phyloP scores from a whole-genome alignment of 2,797 vertebrate species.

The Lacerta bilineata region DNA sequence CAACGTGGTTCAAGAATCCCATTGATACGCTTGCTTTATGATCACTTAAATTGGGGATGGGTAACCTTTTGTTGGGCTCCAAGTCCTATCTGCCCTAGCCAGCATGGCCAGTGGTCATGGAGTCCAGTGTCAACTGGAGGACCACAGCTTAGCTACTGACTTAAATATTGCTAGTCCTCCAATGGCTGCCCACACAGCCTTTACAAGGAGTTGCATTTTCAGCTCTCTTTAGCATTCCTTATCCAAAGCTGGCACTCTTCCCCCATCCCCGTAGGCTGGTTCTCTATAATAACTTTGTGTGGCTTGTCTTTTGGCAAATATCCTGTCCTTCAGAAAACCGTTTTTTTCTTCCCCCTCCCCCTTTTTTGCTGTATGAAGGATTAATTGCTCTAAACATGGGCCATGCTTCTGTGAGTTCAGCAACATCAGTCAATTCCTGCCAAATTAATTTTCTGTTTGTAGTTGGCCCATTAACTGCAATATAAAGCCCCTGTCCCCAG shows the following conservation, averaged over 20 bases:
- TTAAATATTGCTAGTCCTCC: not conserved
- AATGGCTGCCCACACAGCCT: not conserved
- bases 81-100: no score
- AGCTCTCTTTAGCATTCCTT: not conserved
- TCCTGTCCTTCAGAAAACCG: conserved; percentile 10
- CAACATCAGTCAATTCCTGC: conserved; percentile 56
- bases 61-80: no score
- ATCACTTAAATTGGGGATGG: not conserved
- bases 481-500: conserved; percentile 59
- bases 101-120: no score
- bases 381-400: conserved; percentile 67
- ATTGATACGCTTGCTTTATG: not conserved
- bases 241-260: not conserved
- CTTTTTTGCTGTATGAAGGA: conserved; percentile 47
- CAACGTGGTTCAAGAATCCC: not conserved
- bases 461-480: conserved; percentile 67
- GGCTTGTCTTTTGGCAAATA: not conserved
- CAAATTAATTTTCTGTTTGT: conserved; percentile 78
- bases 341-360: conserved; percentile 46
- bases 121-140: no score
- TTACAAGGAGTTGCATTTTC: not conserved
- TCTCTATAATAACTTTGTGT: conserved; percentile 35
- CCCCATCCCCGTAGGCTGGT: not conserved
- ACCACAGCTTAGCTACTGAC: no score
- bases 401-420: conserved; percentile 61